Percentiles rank a stretch among this genome's conserved stretches.
phyloP scores from a whole-genome alignment of 2,888 invertebrate genomes.

The Yponomeuta evonymella region DNA sequence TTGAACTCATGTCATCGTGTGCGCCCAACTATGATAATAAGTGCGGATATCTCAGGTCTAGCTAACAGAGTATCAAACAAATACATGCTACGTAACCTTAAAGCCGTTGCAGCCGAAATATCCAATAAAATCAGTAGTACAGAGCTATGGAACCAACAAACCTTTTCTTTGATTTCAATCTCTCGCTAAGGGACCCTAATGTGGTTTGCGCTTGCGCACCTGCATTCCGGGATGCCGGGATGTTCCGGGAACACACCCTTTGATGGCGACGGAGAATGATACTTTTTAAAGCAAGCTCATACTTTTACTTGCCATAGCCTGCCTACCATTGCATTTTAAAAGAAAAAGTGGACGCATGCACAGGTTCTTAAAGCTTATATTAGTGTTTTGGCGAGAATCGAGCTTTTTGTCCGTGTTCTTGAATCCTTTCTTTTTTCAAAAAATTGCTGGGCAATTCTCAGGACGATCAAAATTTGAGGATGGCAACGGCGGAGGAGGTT shows the following conservation, averaged over 20 bases:
- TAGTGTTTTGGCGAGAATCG: no score
- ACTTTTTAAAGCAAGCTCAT: slow-evolving; percentile 40
- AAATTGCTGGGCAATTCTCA: no score
- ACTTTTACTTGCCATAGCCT: slow-evolving; percentile 40
- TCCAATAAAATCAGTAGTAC: background rate
- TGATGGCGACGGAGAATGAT: slow-evolving; percentile 56
- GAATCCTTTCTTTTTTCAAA: no score
- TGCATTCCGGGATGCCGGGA: slow-evolving; percentile 52
- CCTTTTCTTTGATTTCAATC: background rate
- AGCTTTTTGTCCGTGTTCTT: no score
- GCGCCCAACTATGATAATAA: no score
- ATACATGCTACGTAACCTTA: no score
- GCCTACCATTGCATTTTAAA: slow-evolving; percentile 69
- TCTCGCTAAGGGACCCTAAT: slow-evolving; percentile 21
- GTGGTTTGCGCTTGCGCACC: slow-evolving; percentile 37
- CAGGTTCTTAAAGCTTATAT: background rate
- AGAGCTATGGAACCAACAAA: background rate
- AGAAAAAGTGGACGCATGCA: slow-evolving; percentile 30
- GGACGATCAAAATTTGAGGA: no score
- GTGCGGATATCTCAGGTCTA: no score
- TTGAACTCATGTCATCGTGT: no score
- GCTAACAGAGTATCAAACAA: no score
- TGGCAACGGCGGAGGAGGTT: no score
- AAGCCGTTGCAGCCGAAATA: no score
- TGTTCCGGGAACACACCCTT: slow-evolving; percentile 63